Conservation (phyloP, 64 coral and sea anemone genomes). For the Porites australiensis region DNA sequence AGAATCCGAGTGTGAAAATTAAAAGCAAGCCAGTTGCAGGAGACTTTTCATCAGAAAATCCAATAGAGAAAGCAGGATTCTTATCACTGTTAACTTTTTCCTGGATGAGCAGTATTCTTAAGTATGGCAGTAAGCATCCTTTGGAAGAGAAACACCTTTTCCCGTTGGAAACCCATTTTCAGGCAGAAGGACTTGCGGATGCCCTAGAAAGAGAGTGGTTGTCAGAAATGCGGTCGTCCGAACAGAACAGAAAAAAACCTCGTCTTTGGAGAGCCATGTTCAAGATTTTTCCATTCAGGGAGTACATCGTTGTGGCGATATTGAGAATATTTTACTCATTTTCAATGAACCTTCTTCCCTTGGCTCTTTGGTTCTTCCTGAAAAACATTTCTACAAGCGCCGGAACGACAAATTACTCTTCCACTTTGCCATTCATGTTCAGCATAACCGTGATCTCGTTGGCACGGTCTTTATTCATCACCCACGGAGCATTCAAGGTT, state of each 20-base stretch:
- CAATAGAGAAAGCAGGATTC: slow-evolving; percentile 33
- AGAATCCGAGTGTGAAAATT: too few species aligned
- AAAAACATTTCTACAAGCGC: neutral
- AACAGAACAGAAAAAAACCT: neutral
- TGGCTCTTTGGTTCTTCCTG: slow-evolving; percentile 36
- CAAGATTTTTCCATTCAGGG: neutral
- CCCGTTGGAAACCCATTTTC: neutral
- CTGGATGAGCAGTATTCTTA: slow-evolving; percentile 61
- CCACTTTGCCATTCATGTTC: neutral
- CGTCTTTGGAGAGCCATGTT: slow-evolving; percentile 51
- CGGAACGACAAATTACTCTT: neutral
- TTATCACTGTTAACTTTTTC: slow-evolving; percentile 58
- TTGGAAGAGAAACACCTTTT: slow-evolving; percentile 69
- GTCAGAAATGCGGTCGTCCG: neutral
- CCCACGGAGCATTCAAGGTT: neutral
- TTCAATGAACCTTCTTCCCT: neutral
- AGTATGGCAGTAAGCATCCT: slow-evolving; percentile 58
- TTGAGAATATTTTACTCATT: slow-evolving; percentile 22
- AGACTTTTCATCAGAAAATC: neutral
- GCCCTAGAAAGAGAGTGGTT: slow-evolving; percentile 22
- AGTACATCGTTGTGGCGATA: neutral
- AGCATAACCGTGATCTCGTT: neutral
- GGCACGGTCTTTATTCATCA: neutral
- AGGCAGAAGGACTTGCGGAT: neutral
- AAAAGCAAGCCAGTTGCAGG: too few species aligned